Conservation (phyloP, 2,113 vertebrate species). For the Eira barbara region DNA sequence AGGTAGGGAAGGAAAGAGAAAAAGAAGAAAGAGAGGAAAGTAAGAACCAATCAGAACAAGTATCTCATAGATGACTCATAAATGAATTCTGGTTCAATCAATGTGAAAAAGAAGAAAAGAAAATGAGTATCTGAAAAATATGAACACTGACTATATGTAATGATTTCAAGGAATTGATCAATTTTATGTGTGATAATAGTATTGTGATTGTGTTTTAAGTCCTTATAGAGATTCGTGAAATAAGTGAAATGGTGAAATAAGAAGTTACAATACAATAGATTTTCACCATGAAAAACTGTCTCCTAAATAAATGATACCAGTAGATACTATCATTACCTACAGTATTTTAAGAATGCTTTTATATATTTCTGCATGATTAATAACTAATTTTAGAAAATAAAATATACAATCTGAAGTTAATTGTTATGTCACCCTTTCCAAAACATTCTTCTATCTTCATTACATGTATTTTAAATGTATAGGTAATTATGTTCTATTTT, state of each 20-base stretch:
- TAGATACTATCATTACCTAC: background rate
- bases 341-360: background rate
- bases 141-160: background rate
- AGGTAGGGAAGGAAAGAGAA: background rate
- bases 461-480: background rate
- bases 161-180: background rate
- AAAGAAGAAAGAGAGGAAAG: background rate
- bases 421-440: background rate
- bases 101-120: background rate
- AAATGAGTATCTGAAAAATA: background rate
- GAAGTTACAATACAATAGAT: background rate
- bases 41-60: background rate
- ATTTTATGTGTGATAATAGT: background rate
- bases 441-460: background rate
- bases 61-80: background rate
- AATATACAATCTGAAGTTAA: background rate
- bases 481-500: background rate
- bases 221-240: background rate
- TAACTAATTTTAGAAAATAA: conserved; percentile 32
- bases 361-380: background rate
- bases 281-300: background rate
- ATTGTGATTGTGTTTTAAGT: background rate
- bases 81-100: background rate
- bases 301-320: background rate
- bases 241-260: background rate